Conservation (phyloP, 2,888 invertebrate genomes). For the Gymnoscelis rufifasciata region DNA sequence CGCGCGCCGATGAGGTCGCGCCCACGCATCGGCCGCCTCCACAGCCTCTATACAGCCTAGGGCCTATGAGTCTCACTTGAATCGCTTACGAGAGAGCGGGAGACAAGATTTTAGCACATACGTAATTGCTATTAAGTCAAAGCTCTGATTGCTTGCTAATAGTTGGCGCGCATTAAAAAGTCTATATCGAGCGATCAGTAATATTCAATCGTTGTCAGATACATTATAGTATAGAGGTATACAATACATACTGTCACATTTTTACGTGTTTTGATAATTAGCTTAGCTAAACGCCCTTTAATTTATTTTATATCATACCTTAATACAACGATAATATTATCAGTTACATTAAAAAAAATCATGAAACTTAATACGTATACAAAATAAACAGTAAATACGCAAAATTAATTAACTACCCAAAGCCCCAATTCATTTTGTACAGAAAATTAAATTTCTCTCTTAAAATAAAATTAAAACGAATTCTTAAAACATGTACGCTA, state of each 20-base stretch:
- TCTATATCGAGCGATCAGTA: slow-evolving; percentile 6
- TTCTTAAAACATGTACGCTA: slow-evolving; percentile 11
- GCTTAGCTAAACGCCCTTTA: too few species aligned
- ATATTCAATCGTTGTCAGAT: too few species aligned
- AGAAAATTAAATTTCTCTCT: background rate
- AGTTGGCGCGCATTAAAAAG: slow-evolving; percentile 11
- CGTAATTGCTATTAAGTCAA: slow-evolving; percentile 18
- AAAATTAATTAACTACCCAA: too few species aligned
- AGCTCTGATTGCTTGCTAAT: slow-evolving; percentile 13
- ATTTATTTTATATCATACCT: too few species aligned
- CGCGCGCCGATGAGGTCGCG: slow-evolving; percentile 58
- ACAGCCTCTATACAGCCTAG: slow-evolving; percentile 27
- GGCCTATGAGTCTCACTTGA: slow-evolving; percentile 20
- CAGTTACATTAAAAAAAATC: too few species aligned
- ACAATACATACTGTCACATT: too few species aligned
- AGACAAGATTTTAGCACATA: slow-evolving; percentile 31
- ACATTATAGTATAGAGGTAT: too few species aligned
- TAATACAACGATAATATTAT: too few species aligned
- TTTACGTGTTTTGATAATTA: too few species aligned
- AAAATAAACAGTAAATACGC: too few species aligned
- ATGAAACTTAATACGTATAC: too few species aligned
- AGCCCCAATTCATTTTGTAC: too few species aligned
- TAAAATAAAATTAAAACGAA: background rate
- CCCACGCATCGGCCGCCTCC: slow-evolving; percentile 51
- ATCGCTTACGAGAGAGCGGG: slow-evolving; percentile 25